Evolutionary conservation across 2,113 vertebrate species (phyloP).

Genomic region (Mesocricetus auratus): DNA sequence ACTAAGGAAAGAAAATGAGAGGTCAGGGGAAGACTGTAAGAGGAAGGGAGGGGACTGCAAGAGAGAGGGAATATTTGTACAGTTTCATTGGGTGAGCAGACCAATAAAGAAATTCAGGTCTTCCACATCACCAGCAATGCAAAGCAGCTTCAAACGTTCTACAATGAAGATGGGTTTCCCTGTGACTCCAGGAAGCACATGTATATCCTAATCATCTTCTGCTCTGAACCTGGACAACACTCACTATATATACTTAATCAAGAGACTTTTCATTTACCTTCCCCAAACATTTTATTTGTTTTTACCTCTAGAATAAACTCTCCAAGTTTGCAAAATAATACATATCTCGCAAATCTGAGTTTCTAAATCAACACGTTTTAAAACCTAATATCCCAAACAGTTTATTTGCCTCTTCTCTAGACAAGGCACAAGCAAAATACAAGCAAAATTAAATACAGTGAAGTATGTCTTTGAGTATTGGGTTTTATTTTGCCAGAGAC

Average conservation of each 20-base stretch:
- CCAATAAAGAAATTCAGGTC: not conserved
- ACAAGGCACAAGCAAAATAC: not conserved
- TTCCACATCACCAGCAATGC: not conserved
- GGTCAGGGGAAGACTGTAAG: not conserved
- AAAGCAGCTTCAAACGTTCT: not conserved
- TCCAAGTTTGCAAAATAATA: constrained; percentile 9
- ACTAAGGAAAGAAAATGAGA: not conserved
- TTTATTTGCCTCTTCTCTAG: not conserved
- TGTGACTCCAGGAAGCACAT: not conserved
- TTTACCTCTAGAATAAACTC: constrained; percentile 51
- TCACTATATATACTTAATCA: not conserved
- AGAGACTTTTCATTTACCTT: constrained; percentile 33
- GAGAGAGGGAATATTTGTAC: not conserved
- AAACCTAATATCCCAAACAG: not conserved
- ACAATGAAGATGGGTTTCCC: not conserved
- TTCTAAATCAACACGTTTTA: constrained; percentile 9
- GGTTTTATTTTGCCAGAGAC: not conserved
- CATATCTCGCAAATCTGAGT: not conserved
- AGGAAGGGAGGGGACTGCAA: not conserved
- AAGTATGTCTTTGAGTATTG: not conserved
- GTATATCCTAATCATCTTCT: constrained; percentile 16
- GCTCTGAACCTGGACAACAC: constrained; percentile 50
- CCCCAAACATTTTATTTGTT: not conserved
- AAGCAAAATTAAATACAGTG: not conserved
- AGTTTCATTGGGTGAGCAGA: not conserved